A percentile compares a stretch with the other conserved stretches of the same genome.
These are phyloP conservation scores for Eurytoma adleriae DNA, from an alignment of 2,888 invertebrate genomes.

Conservation along the genomic window DNA sequence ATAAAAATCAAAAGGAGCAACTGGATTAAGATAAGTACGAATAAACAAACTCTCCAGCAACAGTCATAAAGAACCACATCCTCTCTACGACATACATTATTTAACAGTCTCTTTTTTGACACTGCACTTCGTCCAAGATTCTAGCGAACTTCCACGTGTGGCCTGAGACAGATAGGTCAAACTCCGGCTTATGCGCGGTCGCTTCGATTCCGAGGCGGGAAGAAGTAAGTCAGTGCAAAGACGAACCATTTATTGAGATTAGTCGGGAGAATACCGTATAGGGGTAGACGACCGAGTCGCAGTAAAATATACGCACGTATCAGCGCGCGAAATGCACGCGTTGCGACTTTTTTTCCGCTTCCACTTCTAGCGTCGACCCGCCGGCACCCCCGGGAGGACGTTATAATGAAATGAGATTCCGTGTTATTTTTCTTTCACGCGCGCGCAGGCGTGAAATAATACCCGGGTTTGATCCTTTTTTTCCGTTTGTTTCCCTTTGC, in stretches of 20 bases:
- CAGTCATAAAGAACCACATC: too few species aligned
- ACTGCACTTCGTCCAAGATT: too few species aligned
- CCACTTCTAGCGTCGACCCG: background rate
- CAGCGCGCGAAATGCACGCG: constrained; percentile 16
- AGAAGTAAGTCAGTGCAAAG: constrained; percentile 5
- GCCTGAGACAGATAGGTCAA: too few species aligned
- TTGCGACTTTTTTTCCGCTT: constrained; percentile 22
- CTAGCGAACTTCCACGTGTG: too few species aligned
- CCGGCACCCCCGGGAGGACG: background rate
- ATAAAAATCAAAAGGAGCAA: constrained; percentile 9
- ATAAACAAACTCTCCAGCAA: constrained; percentile 12
- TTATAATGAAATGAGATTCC: constrained; percentile 24
- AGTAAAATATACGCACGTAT: constrained; percentile 3
- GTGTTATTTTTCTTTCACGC: background rate
- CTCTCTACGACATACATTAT: too few species aligned
- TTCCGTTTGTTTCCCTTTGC: too few species aligned
- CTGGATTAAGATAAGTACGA: background rate
- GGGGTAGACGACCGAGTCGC: background rate
- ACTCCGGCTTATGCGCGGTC: too few species aligned
- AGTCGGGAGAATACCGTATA: background rate
- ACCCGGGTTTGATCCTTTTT: too few species aligned
- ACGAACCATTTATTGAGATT: constrained; percentile 42
- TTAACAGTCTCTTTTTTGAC: too few species aligned
- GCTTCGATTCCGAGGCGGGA: background rate
- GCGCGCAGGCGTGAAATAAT: background rate